These are phyloP conservation scores for Acipenser ruthenus DNA, from an alignment of 2,797 vertebrate genomes.

Conservation along the genomic window DNA sequence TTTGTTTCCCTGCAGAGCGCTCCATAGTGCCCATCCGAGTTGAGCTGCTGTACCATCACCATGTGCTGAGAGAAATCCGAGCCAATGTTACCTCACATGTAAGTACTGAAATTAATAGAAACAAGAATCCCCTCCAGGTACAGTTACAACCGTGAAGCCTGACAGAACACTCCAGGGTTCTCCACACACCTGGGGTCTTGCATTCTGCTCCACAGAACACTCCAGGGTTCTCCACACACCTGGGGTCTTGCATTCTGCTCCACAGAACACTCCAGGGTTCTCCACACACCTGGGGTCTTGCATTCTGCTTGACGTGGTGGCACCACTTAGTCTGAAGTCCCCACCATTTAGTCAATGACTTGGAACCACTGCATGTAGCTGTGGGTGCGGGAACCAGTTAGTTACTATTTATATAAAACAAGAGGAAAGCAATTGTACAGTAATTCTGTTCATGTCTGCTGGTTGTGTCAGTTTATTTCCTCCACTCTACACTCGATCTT, in stretches of 20 bases:
- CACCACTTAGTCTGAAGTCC: not conserved
- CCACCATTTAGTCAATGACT: not conserved
- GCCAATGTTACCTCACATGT: conserved; percentile 79
- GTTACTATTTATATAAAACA: not conserved
- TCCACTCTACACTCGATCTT: not conserved
- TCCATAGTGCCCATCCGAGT: conserved; percentile 64
- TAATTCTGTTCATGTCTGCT: not conserved
- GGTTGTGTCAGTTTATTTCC: not conserved
- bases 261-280: too few species aligned
- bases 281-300: too few species aligned
- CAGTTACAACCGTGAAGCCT: too few species aligned
- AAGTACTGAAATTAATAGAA: conserved; percentile 32
- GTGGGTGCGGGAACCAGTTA: not conserved
- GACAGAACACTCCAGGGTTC: not conserved
- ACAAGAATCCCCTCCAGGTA: too few species aligned
- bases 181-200: conserved; percentile 4
- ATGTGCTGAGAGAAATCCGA: conserved; percentile 67
- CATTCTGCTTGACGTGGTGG: not conserved
- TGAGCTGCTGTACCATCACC: conserved; percentile 72
- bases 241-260: too few species aligned
- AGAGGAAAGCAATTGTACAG: not conserved
- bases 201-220: not conserved
- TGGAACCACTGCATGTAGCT: not conserved
- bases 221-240: not conserved
- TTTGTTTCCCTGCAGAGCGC: conserved; percentile 46